These are phyloP conservation scores for Pseudorhiza aurosa DNA, from an alignment of 30 jellyfish, hydroid and myxozoan species.

Conservation along the genomic window DNA sequence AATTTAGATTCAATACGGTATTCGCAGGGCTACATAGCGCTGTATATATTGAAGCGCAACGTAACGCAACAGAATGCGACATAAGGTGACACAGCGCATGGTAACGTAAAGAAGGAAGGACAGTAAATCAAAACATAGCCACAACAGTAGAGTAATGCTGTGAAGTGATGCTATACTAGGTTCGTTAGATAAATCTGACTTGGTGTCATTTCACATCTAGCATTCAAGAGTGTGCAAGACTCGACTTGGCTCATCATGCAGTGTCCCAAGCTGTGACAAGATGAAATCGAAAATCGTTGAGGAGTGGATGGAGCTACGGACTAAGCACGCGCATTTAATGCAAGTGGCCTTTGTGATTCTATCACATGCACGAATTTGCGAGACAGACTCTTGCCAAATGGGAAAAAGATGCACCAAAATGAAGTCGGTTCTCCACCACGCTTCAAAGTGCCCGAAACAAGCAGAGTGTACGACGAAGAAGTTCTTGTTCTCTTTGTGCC, in stretches of 20 bases:
- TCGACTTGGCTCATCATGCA: conserved; percentile 38
- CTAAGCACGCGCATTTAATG: conserved; percentile 51
- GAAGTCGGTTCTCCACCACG: conserved; percentile 51
- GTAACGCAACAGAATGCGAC: no score
- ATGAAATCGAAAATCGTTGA: conserved; percentile 49
- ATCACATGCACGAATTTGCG: conserved; percentile 68
- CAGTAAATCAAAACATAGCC: no score
- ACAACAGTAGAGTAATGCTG: no score
- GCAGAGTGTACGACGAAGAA: conserved; percentile 45
- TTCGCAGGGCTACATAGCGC: no score
- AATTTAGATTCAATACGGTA: no score
- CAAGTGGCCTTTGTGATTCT: conserved; percentile 30
- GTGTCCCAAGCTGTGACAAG: conserved; percentile 69
- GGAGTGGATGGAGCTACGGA: conserved; percentile 54
- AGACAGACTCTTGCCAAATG: conserved; percentile 13
- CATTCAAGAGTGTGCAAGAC: conserved; percentile 67
- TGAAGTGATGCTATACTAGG: no score
- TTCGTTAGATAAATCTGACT: no score
- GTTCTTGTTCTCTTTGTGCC: conserved; percentile 50
- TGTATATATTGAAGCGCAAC: no score
- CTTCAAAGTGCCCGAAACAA: conserved; percentile 36
- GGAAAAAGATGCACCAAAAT: conserved; percentile 59
- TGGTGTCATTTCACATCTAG: conserved; percentile 8
- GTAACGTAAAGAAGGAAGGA: no score
- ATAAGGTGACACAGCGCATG: no score